Base-by-base conservation (phyloP, 2,888 invertebrate genomes). In the Elmis aenea region DNA sequence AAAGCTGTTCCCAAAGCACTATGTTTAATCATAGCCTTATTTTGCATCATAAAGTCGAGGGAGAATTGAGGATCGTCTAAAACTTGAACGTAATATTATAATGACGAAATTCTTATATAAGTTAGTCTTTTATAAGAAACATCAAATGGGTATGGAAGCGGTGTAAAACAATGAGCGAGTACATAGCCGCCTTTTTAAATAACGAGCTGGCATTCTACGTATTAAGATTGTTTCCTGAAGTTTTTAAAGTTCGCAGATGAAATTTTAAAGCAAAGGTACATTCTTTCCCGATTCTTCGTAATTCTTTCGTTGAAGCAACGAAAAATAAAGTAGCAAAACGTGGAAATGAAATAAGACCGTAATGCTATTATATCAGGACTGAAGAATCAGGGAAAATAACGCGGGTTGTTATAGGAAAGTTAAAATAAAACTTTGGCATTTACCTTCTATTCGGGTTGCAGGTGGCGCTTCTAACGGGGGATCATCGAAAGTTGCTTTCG, bases 71-170 rank as follows among this genome's bases (percentile, higher is more conserved):
- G n/a, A n/a, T n/a, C n/a, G 15, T 35, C 15, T 13, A 14, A 40
- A 31, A 22, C 15, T 31, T 18, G 24, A 10, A 45, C 42, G 39
- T 42, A 46, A 46, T 44, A 54, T 52, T 52, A 55, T 59, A 61
- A 62, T 61, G 59, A 63, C 56, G 59, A 59, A 64, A 62, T 64
- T 64, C 61, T 58, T 63, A 59, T 56, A 56, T 52, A 62, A 61
- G 59, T 63, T 60, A 51, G 54, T 54, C 54, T 55, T 57, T 55
- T 54, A 47, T 53, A 52, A 54, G 47, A 48, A 57, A 61, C 57
- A 57, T 58, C 51, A 54, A 57, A 55, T 57, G 52, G 54, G 55
- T 55, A 53, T 33, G 45, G 48, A 49, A 46, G 52, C 46, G 48
- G 46, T 46, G 49, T 50, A 51, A 54, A 59, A 61, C 58, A 61